phyloP scores from a whole-genome alignment of 2,888 invertebrate genomes.

The Bruchidius siliquastri region DNA sequence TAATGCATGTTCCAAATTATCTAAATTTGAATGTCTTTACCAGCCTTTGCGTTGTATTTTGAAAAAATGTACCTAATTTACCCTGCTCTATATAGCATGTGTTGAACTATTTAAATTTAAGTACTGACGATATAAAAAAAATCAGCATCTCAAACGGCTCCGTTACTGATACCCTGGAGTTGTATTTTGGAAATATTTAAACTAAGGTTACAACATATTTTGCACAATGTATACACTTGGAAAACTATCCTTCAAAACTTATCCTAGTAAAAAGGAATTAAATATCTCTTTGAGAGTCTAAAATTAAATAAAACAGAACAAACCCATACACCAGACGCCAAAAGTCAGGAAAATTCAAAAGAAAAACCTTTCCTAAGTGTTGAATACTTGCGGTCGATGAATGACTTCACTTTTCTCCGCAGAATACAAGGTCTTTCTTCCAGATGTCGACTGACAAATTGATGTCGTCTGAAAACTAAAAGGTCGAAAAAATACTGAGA shows the following conservation, averaged over 20 bases:
- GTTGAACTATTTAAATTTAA: no score
- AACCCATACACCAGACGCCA: not conserved
- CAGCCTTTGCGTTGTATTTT: no score
- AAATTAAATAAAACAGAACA: not conserved
- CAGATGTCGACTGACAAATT: not conserved
- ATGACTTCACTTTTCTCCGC: not conserved
- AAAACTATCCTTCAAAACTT: not conserved
- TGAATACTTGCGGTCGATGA: not conserved
- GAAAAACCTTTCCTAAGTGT: not conserved
- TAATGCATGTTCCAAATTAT: no score
- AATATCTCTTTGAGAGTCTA: not conserved
- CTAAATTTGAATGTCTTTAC: no score
- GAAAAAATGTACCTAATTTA: no score
- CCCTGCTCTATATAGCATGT: no score
- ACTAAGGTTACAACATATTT: not conserved
- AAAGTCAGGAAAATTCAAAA: not conserved
- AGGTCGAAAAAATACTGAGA: not conserved
- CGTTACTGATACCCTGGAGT: no score
- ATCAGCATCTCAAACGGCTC: no score
- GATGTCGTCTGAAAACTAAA: not conserved
- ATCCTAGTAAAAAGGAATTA: not conserved
- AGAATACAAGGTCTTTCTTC: not conserved
- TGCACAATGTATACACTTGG: not conserved
- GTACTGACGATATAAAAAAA: no score
- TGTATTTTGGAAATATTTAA: not conserved